A percentile compares a stretch with the other conserved stretches of the same genome.
These are phyloP conservation scores for Drosophila auraria DNA, from an alignment of 1,140 invertebrate species.

Conservation along the genomic window DNA sequence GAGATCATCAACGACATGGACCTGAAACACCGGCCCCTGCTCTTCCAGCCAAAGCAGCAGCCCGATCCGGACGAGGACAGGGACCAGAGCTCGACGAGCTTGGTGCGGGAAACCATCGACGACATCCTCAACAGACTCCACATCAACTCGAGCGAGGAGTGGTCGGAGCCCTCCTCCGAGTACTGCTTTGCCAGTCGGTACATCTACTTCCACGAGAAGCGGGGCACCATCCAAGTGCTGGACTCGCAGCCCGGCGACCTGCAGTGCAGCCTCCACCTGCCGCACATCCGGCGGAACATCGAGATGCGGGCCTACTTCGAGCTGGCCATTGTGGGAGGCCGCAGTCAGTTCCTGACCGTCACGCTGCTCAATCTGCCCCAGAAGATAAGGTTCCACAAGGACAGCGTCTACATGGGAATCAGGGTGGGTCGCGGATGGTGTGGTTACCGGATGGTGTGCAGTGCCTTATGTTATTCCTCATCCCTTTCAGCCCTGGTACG, in stretches of 20 bases:
- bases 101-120: slow-evolving; percentile 57
- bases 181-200: slow-evolving; percentile 64
- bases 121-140: slow-evolving; percentile 57
- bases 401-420: slow-evolving; percentile 65
- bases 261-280: slow-evolving; percentile 59
- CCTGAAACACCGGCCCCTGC: slow-evolving; percentile 48
- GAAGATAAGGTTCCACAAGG: slow-evolving; percentile 53
- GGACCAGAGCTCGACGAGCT: slow-evolving; percentile 44
- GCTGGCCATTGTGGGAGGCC: slow-evolving; percentile 61
- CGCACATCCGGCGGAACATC: slow-evolving; percentile 50
- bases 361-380: slow-evolving; percentile 66
- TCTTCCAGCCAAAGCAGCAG: slow-evolving; percentile 5
- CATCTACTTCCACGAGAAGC: slow-evolving; percentile 75
- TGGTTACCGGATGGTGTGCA: too few species aligned
- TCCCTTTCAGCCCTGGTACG: slow-evolving; percentile 75
- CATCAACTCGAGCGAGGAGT: slow-evolving; percentile 63
- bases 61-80: neutral
- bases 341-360: slow-evolving; percentile 46
- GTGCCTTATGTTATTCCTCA: too few species aligned
- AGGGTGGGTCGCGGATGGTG: slow-evolving; percentile 47
- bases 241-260: neutral
- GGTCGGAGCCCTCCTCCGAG: slow-evolving; percentile 61
- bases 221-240: slow-evolving; percentile 22
- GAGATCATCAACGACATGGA: slow-evolving; percentile 73
- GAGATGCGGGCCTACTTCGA: slow-evolving; percentile 55